Evolutionary conservation across 2,113 vertebrate genomes (phyloP).

Genomic region (Platysteira castanea): DNA sequence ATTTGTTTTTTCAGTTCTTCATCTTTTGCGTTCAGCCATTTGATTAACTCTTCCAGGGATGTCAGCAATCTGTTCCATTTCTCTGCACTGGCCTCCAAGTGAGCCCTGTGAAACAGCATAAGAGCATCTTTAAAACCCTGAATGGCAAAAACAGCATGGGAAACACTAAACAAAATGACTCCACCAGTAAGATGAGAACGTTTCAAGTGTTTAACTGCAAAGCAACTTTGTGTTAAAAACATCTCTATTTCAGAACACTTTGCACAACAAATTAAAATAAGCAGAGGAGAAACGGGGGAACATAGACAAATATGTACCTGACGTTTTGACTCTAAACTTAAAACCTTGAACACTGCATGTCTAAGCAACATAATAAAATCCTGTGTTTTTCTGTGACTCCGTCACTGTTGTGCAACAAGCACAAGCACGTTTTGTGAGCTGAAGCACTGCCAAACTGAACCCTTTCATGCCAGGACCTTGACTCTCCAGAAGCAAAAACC

Average conservation of each 20-base stretch:
- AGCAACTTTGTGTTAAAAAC: background rate
- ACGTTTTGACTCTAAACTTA: background rate
- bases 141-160: background rate
- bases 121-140: background rate
- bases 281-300: background rate
- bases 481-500: background rate
- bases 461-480: background rate
- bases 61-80: constrained; percentile 89
- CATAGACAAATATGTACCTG: background rate
- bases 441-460: background rate
- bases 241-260: background rate
- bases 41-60: constrained; percentile 90
- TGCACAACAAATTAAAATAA: background rate
- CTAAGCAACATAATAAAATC: background rate
- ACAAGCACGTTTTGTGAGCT: background rate
- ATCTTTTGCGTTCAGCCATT: constrained; percentile 92
- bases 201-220: background rate
- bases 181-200: background rate
- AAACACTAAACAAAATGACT: background rate
- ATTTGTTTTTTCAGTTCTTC: constrained; percentile 94
- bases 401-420: background rate
- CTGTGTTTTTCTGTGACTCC: background rate
- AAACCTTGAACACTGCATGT: background rate
- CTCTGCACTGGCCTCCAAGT: constrained; percentile 93
- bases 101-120: constrained; percentile 75